phyloP scores from a whole-genome alignment of 2,888 invertebrate genomes.

The Bembecia ichneumoniformis region DNA sequence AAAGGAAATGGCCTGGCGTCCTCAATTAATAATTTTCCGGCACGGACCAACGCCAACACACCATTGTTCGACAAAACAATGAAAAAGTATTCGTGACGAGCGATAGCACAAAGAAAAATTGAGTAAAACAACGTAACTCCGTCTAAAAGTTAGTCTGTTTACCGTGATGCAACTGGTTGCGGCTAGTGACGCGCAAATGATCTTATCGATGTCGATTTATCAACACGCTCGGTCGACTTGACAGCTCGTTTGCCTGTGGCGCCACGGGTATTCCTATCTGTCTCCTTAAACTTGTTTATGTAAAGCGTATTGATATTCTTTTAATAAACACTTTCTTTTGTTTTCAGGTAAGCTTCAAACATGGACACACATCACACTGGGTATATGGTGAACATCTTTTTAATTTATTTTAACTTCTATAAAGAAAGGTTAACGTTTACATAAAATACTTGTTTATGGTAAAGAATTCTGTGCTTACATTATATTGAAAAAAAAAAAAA shows the following conservation, averaged over 20 bases:
- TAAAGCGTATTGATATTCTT: not conserved
- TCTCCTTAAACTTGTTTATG: not conserved
- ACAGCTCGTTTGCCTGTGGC: not conserved
- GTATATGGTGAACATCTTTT: too few relatives aligned
- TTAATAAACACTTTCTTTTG: not conserved
- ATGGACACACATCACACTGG: too few relatives aligned
- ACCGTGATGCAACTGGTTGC: conserved; percentile 39
- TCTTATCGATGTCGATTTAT: conserved; percentile 8
- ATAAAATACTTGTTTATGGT: too few relatives aligned
- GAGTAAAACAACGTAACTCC: conserved; percentile 46
- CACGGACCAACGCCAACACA: conserved; percentile 24
- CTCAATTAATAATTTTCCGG: conserved; percentile 44
- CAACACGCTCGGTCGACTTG: not conserved
- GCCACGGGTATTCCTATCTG: not conserved
- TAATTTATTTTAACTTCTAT: too few relatives aligned
- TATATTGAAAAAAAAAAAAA: too few relatives aligned
- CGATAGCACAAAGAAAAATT: conserved; percentile 47
- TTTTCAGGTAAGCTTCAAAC: conserved; percentile 2
- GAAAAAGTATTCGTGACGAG: conserved; percentile 33
- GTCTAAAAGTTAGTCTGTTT: conserved; percentile 38
- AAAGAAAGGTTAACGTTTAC: too few relatives aligned
- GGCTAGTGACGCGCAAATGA: conserved; percentile 17
- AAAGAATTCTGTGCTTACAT: too few relatives aligned
- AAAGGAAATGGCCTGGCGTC: conserved; percentile 26
- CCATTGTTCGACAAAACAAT: conserved; percentile 49